Base-by-base conservation (phyloP, 92 coral and sea anemone genomes). In the Epizoanthus stellaris region DNA sequence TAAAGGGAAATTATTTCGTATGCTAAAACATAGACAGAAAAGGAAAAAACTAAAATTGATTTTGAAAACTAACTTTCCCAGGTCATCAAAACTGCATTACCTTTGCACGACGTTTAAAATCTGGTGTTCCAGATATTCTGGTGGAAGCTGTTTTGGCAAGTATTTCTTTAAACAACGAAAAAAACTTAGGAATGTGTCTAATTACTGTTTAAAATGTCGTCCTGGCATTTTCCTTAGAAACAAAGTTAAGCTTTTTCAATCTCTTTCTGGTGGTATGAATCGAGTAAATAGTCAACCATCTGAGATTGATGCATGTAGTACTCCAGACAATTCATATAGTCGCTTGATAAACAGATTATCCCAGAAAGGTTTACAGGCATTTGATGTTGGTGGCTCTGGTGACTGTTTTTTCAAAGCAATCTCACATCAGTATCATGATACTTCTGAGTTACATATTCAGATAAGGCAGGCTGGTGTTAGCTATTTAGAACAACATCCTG, bases 311-410 rank as follows among this genome's bases (percentile, higher is more conserved):
- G 20, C 42, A 74, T 4, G 63, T 47, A 23, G n/a, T 74, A 62
- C 80, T 72, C 71, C 59, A 72, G 71, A 67, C 79, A 70, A 76
- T 82, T 70, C 86, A 53, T 82, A 56, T 82, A 76, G 54, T 67
- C 77, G 67, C n/a, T 68, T 82, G 77, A 17, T 68, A 66, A 63
- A 67, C 57, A 88, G 87, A 76, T 72, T 88, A 76, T 66, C 52
- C 23, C 39, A 81, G 73, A 83, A 73, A 63, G 91, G 88, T 88
- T 83, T 88, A 70, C 82, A 77, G 74, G 75, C 92, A 42, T 21
- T 89, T 56, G 92, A 89, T 81, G 76, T 81, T 81, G 85, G 67
- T 67, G 85, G 85, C 23, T 81, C 76, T 81, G 85, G 85, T 67
- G 85, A 81, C 76, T 81, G 85, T 38, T 49, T 81, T 67, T 65